Evolutionary conservation across 2,888 invertebrate genomes (phyloP), one percentile per base, ranked within the genome.

Genomic region (Stenodera caucasica): DNA sequence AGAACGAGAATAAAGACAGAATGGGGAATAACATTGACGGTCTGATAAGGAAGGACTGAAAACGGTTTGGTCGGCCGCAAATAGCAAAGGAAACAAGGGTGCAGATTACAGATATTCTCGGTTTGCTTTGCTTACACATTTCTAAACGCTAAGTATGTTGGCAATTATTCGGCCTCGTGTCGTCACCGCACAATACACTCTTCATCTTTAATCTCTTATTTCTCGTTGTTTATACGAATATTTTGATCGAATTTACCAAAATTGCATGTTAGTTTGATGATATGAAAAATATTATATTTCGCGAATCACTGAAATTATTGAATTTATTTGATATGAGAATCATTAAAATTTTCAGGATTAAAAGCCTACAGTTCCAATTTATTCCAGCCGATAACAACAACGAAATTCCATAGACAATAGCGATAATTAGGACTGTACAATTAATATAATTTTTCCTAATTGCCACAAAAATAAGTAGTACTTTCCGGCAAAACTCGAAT

Each of bases 11-110:
- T 71, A 71, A 72, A 71, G 75, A 72, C 68, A 64, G 70, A 71
- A 70, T 70, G 69, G 70, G 72, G 68, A 64, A 69, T 65, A 65
- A 64, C 58, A 69, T 65, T 64, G 65, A 68, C 61, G 64, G 66
- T 21, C 59, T 67, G 72, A 73, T 73, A 74, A 73, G 71, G 68
- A 68, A 72, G 72, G 74, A 67, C 73, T 74, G 74, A 70, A 73
- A 78, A 78, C 74, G 77, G 73, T 72, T 74, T 72, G 78, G 78
- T 76, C 73, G 73, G 71, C 80, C 80, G 75, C 80, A 80, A 80
- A 78, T 78, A 77, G 78, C 76, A 70, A 66, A 75, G 77, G 77
- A 77, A 77, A 78, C 78, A 78, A 77, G 77, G 77, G 78, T 75
- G 75, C 76, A 77, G 78, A 79, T 78, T 79, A 78, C 77, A 75